Percentiles rank a stretch among this genome's conserved stretches.
Conservation (phyloP, 92 coral and sea anemone genomes). For the Actinernus sp. region DNA sequence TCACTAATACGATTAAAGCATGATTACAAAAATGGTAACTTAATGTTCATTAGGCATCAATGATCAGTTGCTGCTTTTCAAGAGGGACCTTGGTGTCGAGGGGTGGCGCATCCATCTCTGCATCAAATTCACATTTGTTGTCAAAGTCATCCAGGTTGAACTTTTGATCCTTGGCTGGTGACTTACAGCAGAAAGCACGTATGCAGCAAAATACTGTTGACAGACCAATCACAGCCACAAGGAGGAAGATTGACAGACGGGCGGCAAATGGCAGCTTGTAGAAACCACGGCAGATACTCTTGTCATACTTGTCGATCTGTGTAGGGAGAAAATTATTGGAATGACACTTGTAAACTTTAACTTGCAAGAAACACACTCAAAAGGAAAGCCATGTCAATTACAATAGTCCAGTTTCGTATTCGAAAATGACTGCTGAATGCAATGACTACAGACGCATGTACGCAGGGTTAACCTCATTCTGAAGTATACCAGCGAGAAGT, state of each 20-base stretch:
- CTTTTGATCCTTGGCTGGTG: constrained; percentile 69
- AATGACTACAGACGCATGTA: too few species aligned
- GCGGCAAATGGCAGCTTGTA: constrained; percentile 95
- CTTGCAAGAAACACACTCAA: too few species aligned
- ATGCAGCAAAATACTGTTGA: constrained; percentile 80
- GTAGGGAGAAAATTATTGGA: too few species aligned
- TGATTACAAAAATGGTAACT: too few species aligned
- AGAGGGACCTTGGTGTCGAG: constrained; percentile 86
- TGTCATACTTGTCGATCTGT: constrained; percentile 41
- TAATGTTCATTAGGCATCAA: constrained; percentile 68
- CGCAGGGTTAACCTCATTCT: too few species aligned
- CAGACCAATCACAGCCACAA: constrained; percentile 71
- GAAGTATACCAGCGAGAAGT: too few species aligned
- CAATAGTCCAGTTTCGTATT: too few species aligned
- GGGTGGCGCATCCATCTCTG: constrained; percentile 93
- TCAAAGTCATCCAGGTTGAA: constrained; percentile 77
- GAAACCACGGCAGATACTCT: constrained; percentile 85
- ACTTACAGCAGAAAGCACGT: constrained; percentile 90
- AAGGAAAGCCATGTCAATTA: too few species aligned
- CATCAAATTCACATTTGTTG: constrained; percentile 81
- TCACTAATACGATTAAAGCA: too few species aligned
- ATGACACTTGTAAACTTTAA: too few species aligned
- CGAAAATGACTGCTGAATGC: too few species aligned
- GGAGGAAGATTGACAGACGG: constrained; percentile 85
- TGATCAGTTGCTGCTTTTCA: constrained; percentile 89